Base-by-base conservation (phyloP, 2,113 vertebrate species). In the Siphamia tubifer region DNA sequence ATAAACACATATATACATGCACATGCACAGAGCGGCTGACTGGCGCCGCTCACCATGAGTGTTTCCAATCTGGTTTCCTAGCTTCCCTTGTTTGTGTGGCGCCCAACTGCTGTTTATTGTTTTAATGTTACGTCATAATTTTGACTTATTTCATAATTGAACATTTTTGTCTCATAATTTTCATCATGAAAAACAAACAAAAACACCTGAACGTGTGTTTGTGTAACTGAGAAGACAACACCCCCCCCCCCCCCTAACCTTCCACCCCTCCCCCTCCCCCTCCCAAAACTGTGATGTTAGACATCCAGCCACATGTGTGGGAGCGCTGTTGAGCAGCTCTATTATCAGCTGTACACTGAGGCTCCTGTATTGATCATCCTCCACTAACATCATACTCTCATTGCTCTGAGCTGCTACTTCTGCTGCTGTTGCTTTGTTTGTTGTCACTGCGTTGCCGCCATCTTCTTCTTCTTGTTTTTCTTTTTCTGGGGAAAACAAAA, bases 361-460 rank as follows among this genome's bases (percentile, higher is more conserved):
- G 69, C 47, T 53, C 68, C 82, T 79, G 79, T 77, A 77, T 83
- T 79, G 86, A 91, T 91, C 74, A 83, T 45, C 51, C 72, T 60
- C 67, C 68, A 72, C 64, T 60, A 48, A 43, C 79, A 69, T 89
- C 66, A 68, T 23, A 21, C 79, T 87, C 80, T 31, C 75, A 76
- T 82, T 82, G 81, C 83, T 75, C 68, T 36, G 4, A 85, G 64
- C 72, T 68, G 67, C 63, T 17, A 52, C 27, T 63, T 82, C 43
- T 47, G 72, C 27, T 66, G 60, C 60, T 47, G 51, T 35, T n/a
- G 28, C 3, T 44, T 72, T 48, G 44, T 72, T 72, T 56, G n/a
- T 36, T 68, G 38, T 72, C 31, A 44, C n/a, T n/a, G n/a, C n/a
- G n/a, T 36, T 23, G 20, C 25, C 43, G 30, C 15, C 17, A n/a